A percentile compares a stretch with the other conserved stretches of the same genome.
phyloP scores from a whole-genome alignment of 2,113 vertebrate species.

The Centropristis striata region DNA sequence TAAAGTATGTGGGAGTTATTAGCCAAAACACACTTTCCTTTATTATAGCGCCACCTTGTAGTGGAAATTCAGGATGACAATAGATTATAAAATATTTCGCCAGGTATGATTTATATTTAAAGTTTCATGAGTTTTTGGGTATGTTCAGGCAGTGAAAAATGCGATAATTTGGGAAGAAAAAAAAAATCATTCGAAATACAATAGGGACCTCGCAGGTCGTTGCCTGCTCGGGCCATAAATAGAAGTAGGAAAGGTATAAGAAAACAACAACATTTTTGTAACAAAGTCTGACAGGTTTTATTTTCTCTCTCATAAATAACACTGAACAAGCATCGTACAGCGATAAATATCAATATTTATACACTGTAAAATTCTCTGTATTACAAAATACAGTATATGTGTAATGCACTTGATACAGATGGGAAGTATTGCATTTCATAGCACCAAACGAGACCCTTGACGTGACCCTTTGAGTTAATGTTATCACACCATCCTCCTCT shows the following conservation, averaged over 20 bases:
- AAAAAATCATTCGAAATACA: too few species aligned
- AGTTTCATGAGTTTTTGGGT: too few species aligned
- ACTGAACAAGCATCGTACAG: conserved; percentile 86
- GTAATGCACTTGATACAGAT: conserved; percentile 86
- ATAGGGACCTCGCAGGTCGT: too few species aligned
- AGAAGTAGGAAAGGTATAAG: background rate
- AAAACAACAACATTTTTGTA: conserved; percentile 27
- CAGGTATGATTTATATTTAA: too few species aligned
- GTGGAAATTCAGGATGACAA: too few species aligned
- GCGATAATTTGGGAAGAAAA: too few species aligned
- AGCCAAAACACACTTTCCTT: too few species aligned
- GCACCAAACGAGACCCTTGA: conserved; percentile 67
- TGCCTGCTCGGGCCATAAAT: too few species aligned
- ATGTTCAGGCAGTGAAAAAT: too few species aligned
- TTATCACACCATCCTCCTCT: conserved; percentile 6
- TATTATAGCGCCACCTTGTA: too few species aligned
- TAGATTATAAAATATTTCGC: too few species aligned
- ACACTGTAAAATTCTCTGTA: conserved; percentile 85
- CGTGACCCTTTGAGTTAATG: conserved; percentile 26
- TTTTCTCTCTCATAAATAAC: conserved; percentile 85
- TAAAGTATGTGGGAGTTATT: too few species aligned
- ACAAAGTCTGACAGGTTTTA: conserved; percentile 79
- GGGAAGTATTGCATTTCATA: conserved; percentile 79
- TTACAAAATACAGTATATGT: conserved; percentile 87
- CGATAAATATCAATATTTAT: conserved; percentile 84